Evolutionary conservation across 1,140 invertebrate species (phyloP), one percentile per base, ranked within the genome.

Genomic region (Drosophila azteca): DNA sequence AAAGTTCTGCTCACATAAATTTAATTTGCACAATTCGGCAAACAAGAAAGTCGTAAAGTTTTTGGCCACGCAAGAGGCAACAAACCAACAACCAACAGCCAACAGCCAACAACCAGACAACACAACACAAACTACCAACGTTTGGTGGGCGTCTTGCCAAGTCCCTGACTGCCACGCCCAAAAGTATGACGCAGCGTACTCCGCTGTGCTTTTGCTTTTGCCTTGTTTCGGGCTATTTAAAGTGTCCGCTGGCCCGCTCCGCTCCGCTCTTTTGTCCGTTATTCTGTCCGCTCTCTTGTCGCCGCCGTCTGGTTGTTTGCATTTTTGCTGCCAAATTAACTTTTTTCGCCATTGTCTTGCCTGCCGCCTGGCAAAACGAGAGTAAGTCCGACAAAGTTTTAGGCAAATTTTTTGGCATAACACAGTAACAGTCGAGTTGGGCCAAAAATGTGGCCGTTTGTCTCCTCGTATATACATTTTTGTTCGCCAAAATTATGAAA

Each of bases 271-370:
- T 39, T 9, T 1, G 66, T 13, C 65, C 17, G 54, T 24, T 31
- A 41, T 49, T 50, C 35, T 3, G 35, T 39, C 35, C 35, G 35
- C 9, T 39, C 35, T 39, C 11, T 11, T 13, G 35, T 39, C 46
- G 57, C 59, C 48, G 61, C 76, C 66, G 80, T 64, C 77, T 77
- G 73, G 63, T 85, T 87, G 81, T 87, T 85, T 87, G 82, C 74
- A 81, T 87, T 87, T 87, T 78, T 62, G 78, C 75, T 85, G 82
- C 82, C 82, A 85, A 85, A 85, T 87, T 87, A 87, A 87, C 78
- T 87, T 87, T 85, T 85, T 85, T 85, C 78, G 73, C 81, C 65
- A 87, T 85, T 87, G 74, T 85, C 76, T 83, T 52, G 53, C 43
- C 15, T 65, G 59, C 44, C 48, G 50, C 29, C 20, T 39, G 22